Evolutionary conservation across 2,797 vertebrate genomes (phyloP).

Genomic region (Epinephelus malabaricus): DNA sequence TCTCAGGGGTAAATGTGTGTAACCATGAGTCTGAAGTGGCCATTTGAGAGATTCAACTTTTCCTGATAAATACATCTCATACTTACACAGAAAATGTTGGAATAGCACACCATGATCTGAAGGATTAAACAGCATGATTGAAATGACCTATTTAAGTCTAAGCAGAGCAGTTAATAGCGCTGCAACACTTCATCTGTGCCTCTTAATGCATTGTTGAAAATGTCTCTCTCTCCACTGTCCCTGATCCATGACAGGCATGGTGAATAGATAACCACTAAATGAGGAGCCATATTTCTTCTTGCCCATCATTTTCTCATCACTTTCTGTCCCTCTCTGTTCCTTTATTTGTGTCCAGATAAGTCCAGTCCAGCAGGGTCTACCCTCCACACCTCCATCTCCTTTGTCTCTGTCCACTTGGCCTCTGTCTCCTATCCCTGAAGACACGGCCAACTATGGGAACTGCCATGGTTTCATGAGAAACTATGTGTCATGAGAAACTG

Average conservation of each 20-base stretch:
- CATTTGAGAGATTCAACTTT: constrained; percentile 19
- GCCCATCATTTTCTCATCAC: constrained; percentile 35
- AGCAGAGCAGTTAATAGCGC: constrained; percentile 28
- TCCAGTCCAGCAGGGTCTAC: constrained; percentile 29
- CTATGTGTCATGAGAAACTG: not conserved
- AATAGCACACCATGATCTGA: constrained; percentile 33
- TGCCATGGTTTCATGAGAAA: not conserved
- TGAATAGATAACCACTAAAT: constrained; percentile 52
- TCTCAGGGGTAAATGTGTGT: not conserved
- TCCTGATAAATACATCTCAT: not conserved
- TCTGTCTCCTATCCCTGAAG: constrained; percentile 23
- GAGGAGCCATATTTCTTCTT: constrained; percentile 13
- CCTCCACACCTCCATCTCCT: constrained; percentile 33
- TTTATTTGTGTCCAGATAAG: constrained; percentile 49
- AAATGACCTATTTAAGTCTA: constrained; percentile 43
- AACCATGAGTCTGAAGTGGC: not conserved
- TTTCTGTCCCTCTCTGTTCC: not conserved
- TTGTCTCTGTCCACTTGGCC: constrained; percentile 58
- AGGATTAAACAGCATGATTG: constrained; percentile 34
- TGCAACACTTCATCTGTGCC: constrained; percentile 28
- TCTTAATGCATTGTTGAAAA: constrained; percentile 31
- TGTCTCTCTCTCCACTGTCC: constrained; percentile 35
- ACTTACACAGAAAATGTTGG: constrained; percentile 32
- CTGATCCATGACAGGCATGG: constrained; percentile 28
- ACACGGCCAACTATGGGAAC: too few species aligned